Conservation (phyloP, 2,797 vertebrate genomes). For the Hemibagrus guttatus region DNA sequence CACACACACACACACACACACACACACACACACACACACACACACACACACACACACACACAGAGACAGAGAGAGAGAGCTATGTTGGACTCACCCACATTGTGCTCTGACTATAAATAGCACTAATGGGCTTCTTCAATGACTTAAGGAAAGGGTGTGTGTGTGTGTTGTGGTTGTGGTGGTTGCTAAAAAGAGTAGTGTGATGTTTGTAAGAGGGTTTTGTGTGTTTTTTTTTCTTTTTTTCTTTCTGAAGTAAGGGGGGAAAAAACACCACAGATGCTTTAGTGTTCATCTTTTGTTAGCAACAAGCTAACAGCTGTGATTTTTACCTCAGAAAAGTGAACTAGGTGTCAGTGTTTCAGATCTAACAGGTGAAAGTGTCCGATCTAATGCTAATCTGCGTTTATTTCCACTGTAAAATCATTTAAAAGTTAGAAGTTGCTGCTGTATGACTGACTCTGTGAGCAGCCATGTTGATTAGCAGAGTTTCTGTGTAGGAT, state of each 20-base stretch:
- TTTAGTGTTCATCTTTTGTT: neutral
- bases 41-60: slow-evolving; percentile 89
- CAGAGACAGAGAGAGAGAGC: slow-evolving; percentile 88
- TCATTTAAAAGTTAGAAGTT: too few relatives aligned
- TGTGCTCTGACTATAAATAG: slow-evolving; percentile 98
- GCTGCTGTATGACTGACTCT: too few relatives aligned
- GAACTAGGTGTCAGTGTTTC: too few relatives aligned
- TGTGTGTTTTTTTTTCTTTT: slow-evolving; percentile 19
- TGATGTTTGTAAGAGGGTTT: slow-evolving; percentile 58
- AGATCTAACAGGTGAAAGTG: too few relatives aligned
- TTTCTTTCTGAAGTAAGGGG: neutral
- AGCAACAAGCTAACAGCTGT: too few relatives aligned
- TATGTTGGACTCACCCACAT: slow-evolving; percentile 69
- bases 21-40: slow-evolving; percentile 92
- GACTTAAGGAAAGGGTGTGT: slow-evolving; percentile 74
- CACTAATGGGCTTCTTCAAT: slow-evolving; percentile 85
- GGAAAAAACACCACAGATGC: neutral
- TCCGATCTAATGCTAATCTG: too few relatives aligned
- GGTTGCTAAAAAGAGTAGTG: slow-evolving; percentile 41
- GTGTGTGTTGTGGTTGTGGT: slow-evolving; percentile 48
- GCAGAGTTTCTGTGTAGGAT: neutral
- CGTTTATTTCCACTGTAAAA: too few relatives aligned
- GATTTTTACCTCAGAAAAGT: too few relatives aligned
- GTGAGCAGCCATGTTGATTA: too few relatives aligned
- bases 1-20: slow-evolving; percentile 88